phyloP scores from a whole-genome alignment of 2,797 vertebrate genomes.

The Phataginus tricuspis region DNA sequence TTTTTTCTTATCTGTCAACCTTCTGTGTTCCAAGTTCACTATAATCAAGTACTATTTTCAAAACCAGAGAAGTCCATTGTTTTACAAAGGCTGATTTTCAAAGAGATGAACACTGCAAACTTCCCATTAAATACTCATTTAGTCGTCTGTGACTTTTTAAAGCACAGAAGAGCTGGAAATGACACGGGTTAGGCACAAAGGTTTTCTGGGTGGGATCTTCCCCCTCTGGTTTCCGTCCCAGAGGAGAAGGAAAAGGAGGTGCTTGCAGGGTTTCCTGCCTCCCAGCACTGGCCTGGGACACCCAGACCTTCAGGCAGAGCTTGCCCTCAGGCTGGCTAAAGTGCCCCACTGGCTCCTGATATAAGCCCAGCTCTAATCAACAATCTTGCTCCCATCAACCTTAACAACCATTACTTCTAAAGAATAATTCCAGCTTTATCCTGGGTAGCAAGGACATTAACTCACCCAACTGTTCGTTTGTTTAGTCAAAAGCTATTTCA shows the following conservation, averaged over 20 bases:
- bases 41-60: neutral
- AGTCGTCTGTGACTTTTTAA: neutral
- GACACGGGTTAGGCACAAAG: constrained; percentile 63
- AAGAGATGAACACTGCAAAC: neutral
- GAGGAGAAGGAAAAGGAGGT: constrained; percentile 66
- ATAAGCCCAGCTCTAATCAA: neutral
- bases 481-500: neutral
- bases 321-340: neutral
- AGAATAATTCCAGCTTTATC: neutral
- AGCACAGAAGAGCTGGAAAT: neutral
- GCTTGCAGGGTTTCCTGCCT: constrained; percentile 66
- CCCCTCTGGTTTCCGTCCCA: constrained; percentile 57
- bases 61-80: neutral
- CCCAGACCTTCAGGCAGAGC: neutral
- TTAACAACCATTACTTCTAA: neutral
- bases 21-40: neutral
- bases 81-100: neutral
- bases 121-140: neutral
- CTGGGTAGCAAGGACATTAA: neutral
- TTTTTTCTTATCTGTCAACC: neutral
- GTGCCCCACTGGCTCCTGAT: neutral
- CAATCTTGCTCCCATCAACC: neutral
- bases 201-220: constrained; percentile 77
- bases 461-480: neutral
- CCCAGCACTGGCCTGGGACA: neutral